Conservation (phyloP, 2,888 invertebrate genomes). For the Caenorhabditis sulstoni region DNA sequence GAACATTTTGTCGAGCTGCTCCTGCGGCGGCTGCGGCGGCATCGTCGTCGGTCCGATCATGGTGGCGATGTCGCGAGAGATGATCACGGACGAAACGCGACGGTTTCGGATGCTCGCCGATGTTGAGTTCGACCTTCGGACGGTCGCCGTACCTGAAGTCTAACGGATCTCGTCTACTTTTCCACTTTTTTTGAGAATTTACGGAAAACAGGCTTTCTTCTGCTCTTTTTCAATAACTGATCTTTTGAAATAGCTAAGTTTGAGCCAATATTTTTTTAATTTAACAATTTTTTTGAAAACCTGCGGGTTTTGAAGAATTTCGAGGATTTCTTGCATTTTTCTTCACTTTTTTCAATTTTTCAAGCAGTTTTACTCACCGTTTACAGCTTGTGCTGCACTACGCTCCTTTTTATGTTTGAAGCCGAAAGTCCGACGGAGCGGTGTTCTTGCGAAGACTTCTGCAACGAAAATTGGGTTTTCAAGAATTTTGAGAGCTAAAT, state of each 20-base stretch:
- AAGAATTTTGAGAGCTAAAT: not conserved
- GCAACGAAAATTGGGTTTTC: conserved; percentile 2
- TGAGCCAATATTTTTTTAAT: too few species aligned
- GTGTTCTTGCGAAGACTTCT: conserved; percentile 44
- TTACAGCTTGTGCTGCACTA: not conserved
- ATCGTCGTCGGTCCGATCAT: conserved; percentile 46
- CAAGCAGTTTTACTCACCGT: conserved; percentile 19
- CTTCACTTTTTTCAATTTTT: too few species aligned
- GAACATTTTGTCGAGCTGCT: conserved; percentile 68
- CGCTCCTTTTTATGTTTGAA: conserved; percentile 33
- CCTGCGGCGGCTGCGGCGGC: conserved; percentile 67
- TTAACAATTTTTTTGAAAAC: too few species aligned
- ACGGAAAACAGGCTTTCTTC: too few species aligned
- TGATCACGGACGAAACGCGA: conserved; percentile 40
- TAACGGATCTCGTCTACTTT: not conserved
- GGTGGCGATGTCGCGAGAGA: conserved; percentile 4
- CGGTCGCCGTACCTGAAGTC: not conserved
- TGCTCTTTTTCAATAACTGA: too few species aligned
- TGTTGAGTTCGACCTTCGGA: conserved; percentile 37
- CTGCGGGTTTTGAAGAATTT: too few species aligned
- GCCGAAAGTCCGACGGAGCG: conserved; percentile 47
- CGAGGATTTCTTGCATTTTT: too few species aligned
- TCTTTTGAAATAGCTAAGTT: too few species aligned
- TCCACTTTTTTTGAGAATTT: too few species aligned
- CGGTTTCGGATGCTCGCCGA: conserved; percentile 38